Evolutionary conservation across 2,113 vertebrate species (phyloP), one percentile per base, ranked within the genome.

Genomic region (Colinus virginianus): DNA sequence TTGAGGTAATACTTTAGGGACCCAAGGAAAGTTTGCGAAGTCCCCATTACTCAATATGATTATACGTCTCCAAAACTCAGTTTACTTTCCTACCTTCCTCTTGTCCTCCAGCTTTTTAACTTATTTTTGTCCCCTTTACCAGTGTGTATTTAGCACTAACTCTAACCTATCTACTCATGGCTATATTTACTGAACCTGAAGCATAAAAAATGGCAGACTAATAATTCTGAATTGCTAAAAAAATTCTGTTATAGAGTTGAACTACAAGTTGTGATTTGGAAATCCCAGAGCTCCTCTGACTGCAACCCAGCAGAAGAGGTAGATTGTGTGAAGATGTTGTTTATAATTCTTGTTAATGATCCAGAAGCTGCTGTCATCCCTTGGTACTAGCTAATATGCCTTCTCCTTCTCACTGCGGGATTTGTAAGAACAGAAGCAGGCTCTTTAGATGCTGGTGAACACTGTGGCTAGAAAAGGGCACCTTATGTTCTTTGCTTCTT

Each of bases 401-500:
- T 77, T 81, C 66, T 88, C 80, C 64, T 94, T 88, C 86, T 93
- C 63, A 63, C 71, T 1, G 34, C 2, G 25, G 28, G 13, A 49
- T 49, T 40, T 78, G 46, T 70, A 71, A 83, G 80, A 84, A 67
- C 74, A 92, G 62, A 78, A 87, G 36, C 56, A 89, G 59, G 22
- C 42, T 88, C 66, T 28, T 76, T n/a, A 94, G 61, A 63, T 84
- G 77, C 86, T 90, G 83, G 78, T 89, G 68, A 91, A 68, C 38
- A 18, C 38, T 66, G 85, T 88, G 88, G 88, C 90, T 94, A 78
- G 53, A 69, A 92, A 94, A 93, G 87, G 87, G 49, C 75, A 87
- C 78, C 93, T 90, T 94, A 46, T 87, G 71, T 93, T 93, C 81
- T 76, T 87, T 55, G 34, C 68, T 89, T 62, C 81, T 92, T 93